Base-by-base conservation (phyloP, 2,888 invertebrate species). In the Drosophila nigritarsus region DNA sequence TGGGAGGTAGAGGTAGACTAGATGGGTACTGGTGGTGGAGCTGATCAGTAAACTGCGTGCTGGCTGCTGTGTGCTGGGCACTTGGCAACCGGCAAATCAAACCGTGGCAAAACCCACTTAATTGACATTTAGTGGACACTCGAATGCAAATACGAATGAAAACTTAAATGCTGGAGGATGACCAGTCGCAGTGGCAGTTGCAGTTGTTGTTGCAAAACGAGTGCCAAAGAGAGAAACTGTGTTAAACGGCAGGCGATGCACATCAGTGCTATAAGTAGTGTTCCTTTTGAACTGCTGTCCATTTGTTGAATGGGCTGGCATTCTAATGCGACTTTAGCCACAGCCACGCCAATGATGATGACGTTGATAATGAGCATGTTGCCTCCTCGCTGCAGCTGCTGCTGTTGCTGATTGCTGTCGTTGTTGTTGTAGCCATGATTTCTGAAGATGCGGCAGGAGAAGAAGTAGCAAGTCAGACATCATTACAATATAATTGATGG, bases 81-180 rank as follows among this genome's bases (percentile, higher is more conserved):
- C 75, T 80, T 79, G 80, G 80, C 75, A 73, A 64, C 67, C 56
- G 73, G 73, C 88, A 76, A 85, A 89, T 89, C 89, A 87, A 89
- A 89, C 79, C 85, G 70, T 67, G 77, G 63, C 74, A 87, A 89
- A 90, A 72, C 79, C 85, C 83, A 91, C 80, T 90, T 91, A 91
- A 91, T 91, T 91, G 91, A 91, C 91, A 90, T 91, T 90, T 90
- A 90, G 91, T 91, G 91, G 91, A 91, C 91, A 90, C 87, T 87
- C 90, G 78, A 90, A 80, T 72, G 69, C 67, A 62, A 84, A 78
- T 73, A 48, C 60, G 64, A 68, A 64, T 84, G 73, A 15, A 45
- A 24, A 24, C 15, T 45, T 76, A 78, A 79, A 88, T 84, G 72
- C 74, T 65, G 38, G 56, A 70, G 55, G 62, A 77, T 62, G 68